Conservation (phyloP, 2,888 invertebrate species). For the Drosophila borealis region DNA sequence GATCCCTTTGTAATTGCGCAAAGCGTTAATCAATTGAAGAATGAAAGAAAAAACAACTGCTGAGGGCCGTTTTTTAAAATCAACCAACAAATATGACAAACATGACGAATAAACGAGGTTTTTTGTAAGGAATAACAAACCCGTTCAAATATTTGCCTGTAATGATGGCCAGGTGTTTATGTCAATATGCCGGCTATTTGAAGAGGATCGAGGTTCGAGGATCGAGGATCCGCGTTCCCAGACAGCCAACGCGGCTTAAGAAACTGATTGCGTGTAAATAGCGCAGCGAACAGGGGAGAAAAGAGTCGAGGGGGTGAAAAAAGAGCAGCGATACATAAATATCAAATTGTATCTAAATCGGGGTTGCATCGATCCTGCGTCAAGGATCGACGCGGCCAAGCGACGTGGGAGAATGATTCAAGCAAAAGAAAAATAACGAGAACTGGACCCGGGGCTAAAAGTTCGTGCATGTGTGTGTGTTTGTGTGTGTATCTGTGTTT, state of each 20-base stretch:
- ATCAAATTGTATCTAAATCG: constrained; percentile 64
- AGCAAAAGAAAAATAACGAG: constrained; percentile 16
- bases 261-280: constrained; percentile 46
- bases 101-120: constrained; percentile 20
- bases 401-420: constrained; percentile 66
- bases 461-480: constrained; percentile 12
- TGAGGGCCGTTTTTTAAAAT: constrained; percentile 31
- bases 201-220: constrained; percentile 33
- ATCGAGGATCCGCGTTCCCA: constrained; percentile 28
- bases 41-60: constrained; percentile 1
- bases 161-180: constrained; percentile 69
- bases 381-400: constrained; percentile 39
- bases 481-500: constrained; percentile 15
- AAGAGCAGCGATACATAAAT: constrained; percentile 40
- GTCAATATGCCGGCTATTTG: constrained; percentile 64
- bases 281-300: constrained; percentile 4
- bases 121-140: constrained; percentile 8
- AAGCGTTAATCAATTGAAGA: background rate
- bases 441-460: constrained; percentile 8
- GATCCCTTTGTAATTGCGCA: constrained; percentile 47
- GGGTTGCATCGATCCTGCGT: constrained; percentile 47
- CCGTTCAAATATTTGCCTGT: constrained; percentile 57
- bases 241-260: background rate
- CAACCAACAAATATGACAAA: constrained; percentile 30
- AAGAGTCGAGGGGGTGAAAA: constrained; percentile 6